Evolutionary conservation across 2,113 vertebrate genomes (phyloP).

Genomic region (Menidia beryllina): DNA sequence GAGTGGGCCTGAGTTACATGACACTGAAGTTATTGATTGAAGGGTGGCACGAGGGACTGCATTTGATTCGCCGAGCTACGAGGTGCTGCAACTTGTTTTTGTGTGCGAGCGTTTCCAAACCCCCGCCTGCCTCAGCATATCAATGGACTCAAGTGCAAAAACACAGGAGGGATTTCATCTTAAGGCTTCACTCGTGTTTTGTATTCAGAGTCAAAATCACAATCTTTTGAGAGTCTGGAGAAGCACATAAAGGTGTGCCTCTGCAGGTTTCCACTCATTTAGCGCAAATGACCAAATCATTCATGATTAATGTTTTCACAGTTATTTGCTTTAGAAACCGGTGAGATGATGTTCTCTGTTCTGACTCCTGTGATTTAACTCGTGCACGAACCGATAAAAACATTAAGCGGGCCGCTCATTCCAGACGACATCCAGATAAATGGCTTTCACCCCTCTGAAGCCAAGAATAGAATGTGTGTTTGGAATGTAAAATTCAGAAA

Average conservation of each 20-base stretch:
- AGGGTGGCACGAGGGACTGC: not conserved
- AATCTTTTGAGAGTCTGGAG: constrained; percentile 2
- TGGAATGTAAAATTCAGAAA: too few species aligned
- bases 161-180: constrained; percentile 29
- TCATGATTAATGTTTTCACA: not conserved
- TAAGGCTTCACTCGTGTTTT: constrained; percentile 1
- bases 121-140: constrained; percentile 13
- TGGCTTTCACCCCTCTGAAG: too few species aligned
- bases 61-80: not conserved
- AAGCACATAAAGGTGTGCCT: not conserved
- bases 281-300: not conserved
- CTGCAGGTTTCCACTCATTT: constrained; percentile 5
- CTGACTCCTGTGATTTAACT: not conserved
- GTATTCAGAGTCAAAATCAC: not conserved
- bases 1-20: constrained; percentile 15
- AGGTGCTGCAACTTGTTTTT: constrained; percentile 17
- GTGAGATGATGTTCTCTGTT: not conserved
- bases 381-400: too few species aligned
- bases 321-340: not conserved
- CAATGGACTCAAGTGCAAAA: constrained; percentile 12
- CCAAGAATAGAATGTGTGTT: too few species aligned
- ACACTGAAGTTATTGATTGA: constrained; percentile 51
- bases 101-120: constrained; percentile 1
- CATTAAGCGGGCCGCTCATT: too few species aligned
- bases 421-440: too few species aligned